Conservation (phyloP, 1,140 invertebrate genomes). For the Eumaeus atala region DNA sequence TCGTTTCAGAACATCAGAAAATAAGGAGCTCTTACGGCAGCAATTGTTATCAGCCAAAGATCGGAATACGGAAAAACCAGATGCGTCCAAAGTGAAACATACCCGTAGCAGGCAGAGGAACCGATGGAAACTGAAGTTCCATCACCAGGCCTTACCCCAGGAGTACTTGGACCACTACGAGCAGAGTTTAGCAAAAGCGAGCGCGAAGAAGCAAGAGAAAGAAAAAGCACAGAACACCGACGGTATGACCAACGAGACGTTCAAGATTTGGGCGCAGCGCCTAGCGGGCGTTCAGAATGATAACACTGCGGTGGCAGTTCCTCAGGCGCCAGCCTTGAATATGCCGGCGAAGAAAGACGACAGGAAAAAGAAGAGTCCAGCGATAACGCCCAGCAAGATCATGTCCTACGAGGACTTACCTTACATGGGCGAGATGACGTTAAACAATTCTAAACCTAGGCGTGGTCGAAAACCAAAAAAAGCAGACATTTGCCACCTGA, state of each 20-base stretch:
- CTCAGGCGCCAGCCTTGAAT: conserved; percentile 28
- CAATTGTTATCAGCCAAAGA: conserved; percentile 59
- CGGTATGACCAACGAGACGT: conserved; percentile 75
- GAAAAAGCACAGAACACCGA: conserved; percentile 51
- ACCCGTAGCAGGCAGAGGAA: conserved; percentile 77
- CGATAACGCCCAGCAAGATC: conserved; percentile 71
- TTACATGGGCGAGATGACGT: conserved; percentile 92
- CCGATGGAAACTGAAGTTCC: conserved; percentile 86
- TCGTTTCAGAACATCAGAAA: conserved; percentile 51
- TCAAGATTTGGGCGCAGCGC: conserved; percentile 82
- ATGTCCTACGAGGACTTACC: conserved; percentile 88
- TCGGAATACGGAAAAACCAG: conserved; percentile 37
- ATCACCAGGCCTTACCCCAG: conserved; percentile 85
- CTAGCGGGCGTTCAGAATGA: conserved; percentile 81
- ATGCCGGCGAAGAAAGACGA: conserved; percentile 49
- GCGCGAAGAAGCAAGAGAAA: conserved; percentile 52
- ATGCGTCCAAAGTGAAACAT: conserved; percentile 45
- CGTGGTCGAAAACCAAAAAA: conserved; percentile 91
- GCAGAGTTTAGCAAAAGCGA: conserved; percentile 76
- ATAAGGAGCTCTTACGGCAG: conserved; percentile 58
- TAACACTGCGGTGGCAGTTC: conserved; percentile 39
- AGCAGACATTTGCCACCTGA: conserved; percentile 92
- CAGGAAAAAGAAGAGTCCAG: conserved; percentile 51
- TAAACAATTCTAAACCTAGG: conserved; percentile 88
- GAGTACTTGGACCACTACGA: conserved; percentile 88